A percentile compares a stretch with the other conserved stretches of the same genome.
These are phyloP conservation scores for Meloidogyne chitwoodi DNA, from an alignment of 1,140 invertebrate genomes.

Conservation along the genomic window DNA sequence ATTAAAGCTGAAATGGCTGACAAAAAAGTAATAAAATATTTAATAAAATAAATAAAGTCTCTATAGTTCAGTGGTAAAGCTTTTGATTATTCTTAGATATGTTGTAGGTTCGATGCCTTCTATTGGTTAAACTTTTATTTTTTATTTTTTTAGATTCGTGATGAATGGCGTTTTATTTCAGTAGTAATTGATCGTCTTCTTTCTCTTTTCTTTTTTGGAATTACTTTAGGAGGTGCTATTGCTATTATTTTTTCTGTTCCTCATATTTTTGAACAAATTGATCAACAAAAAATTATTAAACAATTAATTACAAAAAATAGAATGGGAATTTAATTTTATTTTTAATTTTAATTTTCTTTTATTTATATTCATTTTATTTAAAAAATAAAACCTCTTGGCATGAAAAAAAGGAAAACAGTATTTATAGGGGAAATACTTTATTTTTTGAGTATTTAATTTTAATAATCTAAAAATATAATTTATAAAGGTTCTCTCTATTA, in stretches of 20 bases:
- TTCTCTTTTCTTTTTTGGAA: conserved; percentile 88
- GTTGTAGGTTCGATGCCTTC: too few species aligned
- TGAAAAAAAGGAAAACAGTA: background rate
- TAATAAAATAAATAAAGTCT: too few species aligned
- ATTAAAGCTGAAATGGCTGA: conserved; percentile 65
- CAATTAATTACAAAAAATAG: conserved; percentile 67
- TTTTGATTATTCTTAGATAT: too few species aligned
- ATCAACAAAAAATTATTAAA: conserved; percentile 91
- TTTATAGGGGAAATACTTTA: too few species aligned
- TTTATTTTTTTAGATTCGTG: conserved; percentile 72
- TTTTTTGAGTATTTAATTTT: too few species aligned
- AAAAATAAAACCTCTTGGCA: background rate
- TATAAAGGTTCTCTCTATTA: too few species aligned
- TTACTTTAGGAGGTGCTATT: conserved; percentile 87
- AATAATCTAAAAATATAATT: too few species aligned
- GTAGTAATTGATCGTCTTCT: conserved; percentile 67
- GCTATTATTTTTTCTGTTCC: conserved; percentile 97
- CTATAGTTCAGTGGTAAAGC: too few species aligned
- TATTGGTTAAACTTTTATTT: too few species aligned
- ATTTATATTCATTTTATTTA: too few species aligned
- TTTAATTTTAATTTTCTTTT: background rate
- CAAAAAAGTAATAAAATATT: conserved; percentile 75
- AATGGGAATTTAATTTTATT: background rate
- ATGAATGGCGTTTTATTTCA: conserved; percentile 99
- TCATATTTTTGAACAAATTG: conserved; percentile 96